Percentiles rank a stretch among this genome's conserved stretches.
Evolutionary conservation across 2,797 vertebrate species (phyloP).

Genomic region (Micropoecilia bifurca): DNA sequence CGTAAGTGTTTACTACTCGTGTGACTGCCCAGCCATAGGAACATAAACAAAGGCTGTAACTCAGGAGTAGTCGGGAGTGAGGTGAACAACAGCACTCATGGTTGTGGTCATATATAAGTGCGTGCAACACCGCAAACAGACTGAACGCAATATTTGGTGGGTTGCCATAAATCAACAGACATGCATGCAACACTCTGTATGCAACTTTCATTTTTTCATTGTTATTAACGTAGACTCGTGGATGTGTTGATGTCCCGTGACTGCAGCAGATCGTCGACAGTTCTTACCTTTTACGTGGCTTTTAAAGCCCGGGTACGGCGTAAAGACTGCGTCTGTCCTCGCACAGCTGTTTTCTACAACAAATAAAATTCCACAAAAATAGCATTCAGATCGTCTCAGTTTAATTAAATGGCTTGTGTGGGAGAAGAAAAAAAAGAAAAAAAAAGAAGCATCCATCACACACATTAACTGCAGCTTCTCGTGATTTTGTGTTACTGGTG

Average conservation of each 20-base stretch:
- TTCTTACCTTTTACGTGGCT: constrained; percentile 95
- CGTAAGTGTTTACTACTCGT: constrained; percentile 94
- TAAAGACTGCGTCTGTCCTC: constrained; percentile 97
- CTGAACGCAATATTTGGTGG: not conserved
- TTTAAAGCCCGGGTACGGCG: constrained; percentile 97
- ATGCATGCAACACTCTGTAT: not conserved
- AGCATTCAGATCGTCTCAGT: constrained; percentile 23
- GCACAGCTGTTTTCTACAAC: constrained; percentile 96
- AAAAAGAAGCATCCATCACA: constrained; percentile 13
- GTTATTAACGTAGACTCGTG: not conserved
- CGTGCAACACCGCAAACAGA: not conserved
- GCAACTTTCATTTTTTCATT: not conserved
- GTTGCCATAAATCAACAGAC: not conserved
- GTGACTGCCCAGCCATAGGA: constrained; percentile 82
- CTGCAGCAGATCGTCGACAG: constrained; percentile 22
- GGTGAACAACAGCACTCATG: not conserved
- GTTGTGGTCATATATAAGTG: not conserved
- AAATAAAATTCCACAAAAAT: constrained; percentile 38
- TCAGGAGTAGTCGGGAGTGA: not conserved
- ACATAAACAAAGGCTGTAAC: constrained; percentile 14
- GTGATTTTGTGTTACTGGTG: constrained; percentile 53
- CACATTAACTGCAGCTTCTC: constrained; percentile 24
- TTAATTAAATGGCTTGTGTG: constrained; percentile 12
- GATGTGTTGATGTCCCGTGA: not conserved
- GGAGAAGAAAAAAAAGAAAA: constrained; percentile 7